Evolutionary conservation across 2,797 vertebrate genomes (phyloP).

Genomic region (Takifugu rubripes): DNA sequence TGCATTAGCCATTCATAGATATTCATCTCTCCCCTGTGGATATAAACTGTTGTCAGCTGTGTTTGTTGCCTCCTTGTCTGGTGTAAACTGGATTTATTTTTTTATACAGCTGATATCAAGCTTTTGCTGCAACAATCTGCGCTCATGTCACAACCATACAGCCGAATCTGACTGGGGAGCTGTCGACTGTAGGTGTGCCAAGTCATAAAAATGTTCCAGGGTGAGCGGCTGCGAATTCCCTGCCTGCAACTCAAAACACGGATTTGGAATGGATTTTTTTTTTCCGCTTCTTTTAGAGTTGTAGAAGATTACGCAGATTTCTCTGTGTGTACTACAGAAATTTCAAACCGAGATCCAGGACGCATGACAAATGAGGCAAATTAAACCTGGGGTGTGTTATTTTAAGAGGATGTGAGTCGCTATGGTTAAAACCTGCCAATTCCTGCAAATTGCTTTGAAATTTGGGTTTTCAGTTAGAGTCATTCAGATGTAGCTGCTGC

Average conservation of each 20-base stretch:
- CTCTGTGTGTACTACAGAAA: too few species aligned
- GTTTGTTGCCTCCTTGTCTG: too few species aligned
- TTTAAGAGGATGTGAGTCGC: neutral
- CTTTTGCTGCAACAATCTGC: too few species aligned
- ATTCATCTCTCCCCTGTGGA: too few species aligned
- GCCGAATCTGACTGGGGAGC: too few species aligned
- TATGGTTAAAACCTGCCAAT: conserved; percentile 3
- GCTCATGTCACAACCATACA: too few species aligned
- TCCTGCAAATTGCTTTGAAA: neutral
- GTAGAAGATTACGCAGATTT: neutral
- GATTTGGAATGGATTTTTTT: neutral
- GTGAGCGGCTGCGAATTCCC: neutral
- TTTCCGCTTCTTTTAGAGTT: conserved; percentile 11
- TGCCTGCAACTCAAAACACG: conserved; percentile 19
- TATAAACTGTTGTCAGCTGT: too few species aligned
- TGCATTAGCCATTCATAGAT: too few species aligned
- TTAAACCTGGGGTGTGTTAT: neutral
- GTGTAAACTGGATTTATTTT: too few species aligned
- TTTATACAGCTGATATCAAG: too few species aligned
- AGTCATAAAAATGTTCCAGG: too few species aligned
- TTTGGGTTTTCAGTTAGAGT: neutral
- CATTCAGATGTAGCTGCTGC: conserved; percentile 11
- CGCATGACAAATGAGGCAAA: neutral
- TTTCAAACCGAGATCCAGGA: neutral
- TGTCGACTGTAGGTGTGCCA: too few species aligned